Evolutionary conservation across 1,140 invertebrate species (phyloP).

Genomic region (Mylabris phalerata): DNA sequence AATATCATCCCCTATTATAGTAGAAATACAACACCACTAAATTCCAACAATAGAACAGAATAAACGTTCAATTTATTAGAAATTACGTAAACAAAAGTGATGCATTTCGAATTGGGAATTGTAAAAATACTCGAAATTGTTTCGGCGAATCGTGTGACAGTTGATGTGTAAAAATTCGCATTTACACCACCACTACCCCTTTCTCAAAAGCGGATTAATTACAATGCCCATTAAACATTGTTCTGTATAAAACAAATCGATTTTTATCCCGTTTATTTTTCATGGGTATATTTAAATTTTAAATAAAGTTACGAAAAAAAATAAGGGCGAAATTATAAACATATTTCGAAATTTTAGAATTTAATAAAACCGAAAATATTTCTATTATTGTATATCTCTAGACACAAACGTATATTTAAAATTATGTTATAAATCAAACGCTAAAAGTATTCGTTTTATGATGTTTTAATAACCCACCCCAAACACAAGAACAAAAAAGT

Average conservation of each 20-base stretch:
- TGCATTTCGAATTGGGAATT: constrained; percentile 4
- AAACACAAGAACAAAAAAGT: too few relatives aligned
- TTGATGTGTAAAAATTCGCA: constrained; percentile 8
- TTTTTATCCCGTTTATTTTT: too few relatives aligned
- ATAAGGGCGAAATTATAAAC: not conserved
- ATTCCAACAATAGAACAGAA: too few relatives aligned
- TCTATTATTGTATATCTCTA: constrained; percentile 5
- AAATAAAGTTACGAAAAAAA: too few relatives aligned
- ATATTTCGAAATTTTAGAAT: constrained; percentile 11
- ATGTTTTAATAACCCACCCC: constrained; percentile 16
- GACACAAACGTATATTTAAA: too few relatives aligned
- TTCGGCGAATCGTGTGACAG: constrained; percentile 6
- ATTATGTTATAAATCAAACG: constrained; percentile 1
- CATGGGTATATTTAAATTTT: too few relatives aligned
- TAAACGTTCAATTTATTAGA: constrained; percentile 11
- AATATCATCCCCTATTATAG: too few relatives aligned
- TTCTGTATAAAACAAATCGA: too few relatives aligned
- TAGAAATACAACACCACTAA: too few relatives aligned
- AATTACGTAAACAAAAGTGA: constrained; percentile 6
- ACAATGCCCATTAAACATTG: constrained; percentile 2
- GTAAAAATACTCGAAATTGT: constrained; percentile 2
- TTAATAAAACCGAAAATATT: constrained; percentile 18
- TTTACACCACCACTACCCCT: constrained; percentile 3
- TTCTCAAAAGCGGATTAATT: constrained; percentile 4
- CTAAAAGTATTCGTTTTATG: constrained; percentile 12